A percentile compares a stretch with the other conserved stretches of the same genome.
Evolutionary conservation across 2,797 vertebrate genomes (phyloP).

Genomic region (Emys orbicularis): DNA sequence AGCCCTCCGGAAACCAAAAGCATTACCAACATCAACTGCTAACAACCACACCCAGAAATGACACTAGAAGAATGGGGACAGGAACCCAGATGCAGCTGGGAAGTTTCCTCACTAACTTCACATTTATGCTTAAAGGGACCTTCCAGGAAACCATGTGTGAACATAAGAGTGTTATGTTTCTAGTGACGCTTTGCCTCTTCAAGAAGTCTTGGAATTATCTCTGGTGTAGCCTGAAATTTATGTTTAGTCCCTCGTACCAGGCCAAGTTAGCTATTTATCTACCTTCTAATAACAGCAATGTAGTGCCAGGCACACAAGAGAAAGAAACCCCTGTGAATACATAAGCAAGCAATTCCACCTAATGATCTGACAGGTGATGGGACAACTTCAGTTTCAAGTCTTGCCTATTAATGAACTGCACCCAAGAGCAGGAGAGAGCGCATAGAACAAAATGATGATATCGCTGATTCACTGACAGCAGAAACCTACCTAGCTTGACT

Average conservation of each 20-base stretch:
- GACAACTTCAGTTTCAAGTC: neutral
- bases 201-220: neutral
- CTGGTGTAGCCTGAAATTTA: rapidly evolving
- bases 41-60: neutral
- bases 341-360: rapidly evolving
- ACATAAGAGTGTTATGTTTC: rapidly evolving
- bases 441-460: neutral
- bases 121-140: neutral
- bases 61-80: neutral
- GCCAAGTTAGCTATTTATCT: neutral
- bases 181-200: neutral
- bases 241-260: neutral
- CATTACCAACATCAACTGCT: neutral
- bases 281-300: neutral
- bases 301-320: neutral
- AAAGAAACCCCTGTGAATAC: rapidly evolving
- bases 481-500: neutral
- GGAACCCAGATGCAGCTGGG: neutral
- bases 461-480: neutral
- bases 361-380: neutral
- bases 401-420: neutral
- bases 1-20: neutral
- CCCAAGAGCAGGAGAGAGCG: neutral
- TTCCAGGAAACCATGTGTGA: neutral
- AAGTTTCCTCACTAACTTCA: neutral